Base-by-base conservation (phyloP, 53 echinoderm and acorn worm genomes). In the Glandiceps talaboti region DNA sequence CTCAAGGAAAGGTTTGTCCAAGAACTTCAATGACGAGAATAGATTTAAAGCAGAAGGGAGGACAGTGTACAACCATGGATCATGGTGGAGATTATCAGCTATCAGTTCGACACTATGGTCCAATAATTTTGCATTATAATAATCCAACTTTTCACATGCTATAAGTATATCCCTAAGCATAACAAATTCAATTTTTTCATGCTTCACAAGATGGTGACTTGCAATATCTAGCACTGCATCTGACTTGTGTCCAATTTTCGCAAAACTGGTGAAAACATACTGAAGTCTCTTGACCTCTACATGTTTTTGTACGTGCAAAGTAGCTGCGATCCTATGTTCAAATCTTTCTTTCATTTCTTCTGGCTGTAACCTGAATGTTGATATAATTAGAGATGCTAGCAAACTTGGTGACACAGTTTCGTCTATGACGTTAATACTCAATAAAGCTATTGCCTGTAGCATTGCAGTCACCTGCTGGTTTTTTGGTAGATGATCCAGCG, bases 391-490 rank as follows among this genome's bases (percentile, higher is more conserved):
- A 45, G 64, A 45, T 6, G 6, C 20, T 20, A 45, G 20, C 64
- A 45, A 6, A 45, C 64, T 45, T 45, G 64, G 6, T 20, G 64
- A 45, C 6, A 20, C 20, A 20, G 64, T 45, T 45, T 45, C 64
- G 6, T 45, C 64, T 20, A 45, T 12, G 64, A 45, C 6, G 64
- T 45, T 45, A 12, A 12, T 45, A 20, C 64, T 45, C 6, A 88
- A 75, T 28, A 88, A 32, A 14, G 28, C 73, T 1, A 88, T 73
- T 1, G 88, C 88, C 73, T 85, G 81, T 27, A 77, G 30, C 30
- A 88, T 77, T 30, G 88, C 85, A 29, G 84, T 77, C 0, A 84
- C 33, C 31, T 84, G 77, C 31, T 80, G 76, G 29, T 29, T 29
- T 73, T 79, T 31, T 31, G 78, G 81, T 77, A 88, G 73, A 10